Evolutionary conservation across 2,113 vertebrate genomes (phyloP).

Genomic region (Oryzias melastigma): DNA sequence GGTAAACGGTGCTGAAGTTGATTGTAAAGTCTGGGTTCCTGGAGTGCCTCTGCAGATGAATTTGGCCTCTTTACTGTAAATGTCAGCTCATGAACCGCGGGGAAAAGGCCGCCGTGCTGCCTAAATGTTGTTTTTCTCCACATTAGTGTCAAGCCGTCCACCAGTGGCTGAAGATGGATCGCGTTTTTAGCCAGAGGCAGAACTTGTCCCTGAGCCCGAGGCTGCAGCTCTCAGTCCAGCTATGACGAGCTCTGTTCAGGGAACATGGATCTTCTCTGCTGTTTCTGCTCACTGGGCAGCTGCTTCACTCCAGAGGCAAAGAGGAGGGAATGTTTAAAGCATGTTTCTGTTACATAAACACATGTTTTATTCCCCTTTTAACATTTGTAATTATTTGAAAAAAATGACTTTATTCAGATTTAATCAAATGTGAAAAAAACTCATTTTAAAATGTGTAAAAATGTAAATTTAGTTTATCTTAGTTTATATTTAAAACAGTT

Average conservation of each 20-base stretch:
- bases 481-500: too few relatives aligned
- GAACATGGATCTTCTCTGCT: constrained; percentile 45
- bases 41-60: neutral
- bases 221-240: constrained; percentile 39
- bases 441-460: too few relatives aligned
- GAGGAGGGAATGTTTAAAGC: constrained; percentile 43
- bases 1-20: too few relatives aligned
- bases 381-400: constrained; percentile 47
- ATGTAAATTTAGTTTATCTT: too few relatives aligned
- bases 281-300: constrained; percentile 35
- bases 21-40: too few relatives aligned
- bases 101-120: constrained; percentile 33
- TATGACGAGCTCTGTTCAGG: constrained; percentile 35
- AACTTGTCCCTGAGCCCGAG: constrained; percentile 36
- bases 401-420: constrained; percentile 63
- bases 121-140: constrained; percentile 55
- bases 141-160: constrained; percentile 55
- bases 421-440: constrained; percentile 7
- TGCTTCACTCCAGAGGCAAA: constrained; percentile 36
- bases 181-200: constrained; percentile 27
- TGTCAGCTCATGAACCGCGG: constrained; percentile 7
- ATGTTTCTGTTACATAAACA: constrained; percentile 51
- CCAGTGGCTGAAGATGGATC: constrained; percentile 65
- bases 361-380: constrained; percentile 16
- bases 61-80: constrained; percentile 31